Conservation (phyloP, 2,113 vertebrate genomes). For the Lepisosteus oculatus region DNA sequence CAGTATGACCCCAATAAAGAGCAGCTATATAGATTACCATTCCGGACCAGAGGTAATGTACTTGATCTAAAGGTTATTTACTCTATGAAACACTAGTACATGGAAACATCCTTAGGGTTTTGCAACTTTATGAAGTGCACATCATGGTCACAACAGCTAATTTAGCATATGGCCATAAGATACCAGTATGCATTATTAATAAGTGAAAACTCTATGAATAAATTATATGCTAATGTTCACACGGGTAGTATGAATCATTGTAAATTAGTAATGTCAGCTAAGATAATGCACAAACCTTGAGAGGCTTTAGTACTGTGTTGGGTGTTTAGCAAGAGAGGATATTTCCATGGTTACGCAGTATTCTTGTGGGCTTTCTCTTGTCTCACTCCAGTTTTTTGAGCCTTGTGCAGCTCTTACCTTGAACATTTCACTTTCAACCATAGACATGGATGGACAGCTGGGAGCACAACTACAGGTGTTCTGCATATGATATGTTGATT, state of each 20-base stretch:
- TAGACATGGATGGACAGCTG: too few relatives aligned
- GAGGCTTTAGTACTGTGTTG: not conserved
- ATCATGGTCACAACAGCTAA: not conserved
- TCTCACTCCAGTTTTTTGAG: not conserved
- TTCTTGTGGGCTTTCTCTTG: not conserved
- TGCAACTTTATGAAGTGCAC: not conserved
- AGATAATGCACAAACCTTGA: conserved; percentile 25
- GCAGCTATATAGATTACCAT: not conserved
- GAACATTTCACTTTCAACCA: too few relatives aligned
- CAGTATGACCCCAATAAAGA: not conserved
- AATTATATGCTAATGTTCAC: conserved; percentile 34
- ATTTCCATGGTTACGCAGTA: conserved; percentile 20
- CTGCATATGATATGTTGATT: too few relatives aligned
- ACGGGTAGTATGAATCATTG: conserved; percentile 44
- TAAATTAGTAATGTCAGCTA: conserved; percentile 27
- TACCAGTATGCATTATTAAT: conserved; percentile 29
- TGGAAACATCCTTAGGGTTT: not conserved
- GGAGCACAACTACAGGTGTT: too few relatives aligned
- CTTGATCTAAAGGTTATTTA: not conserved
- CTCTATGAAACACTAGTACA: not conserved
- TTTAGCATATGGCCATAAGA: conserved; percentile 10
- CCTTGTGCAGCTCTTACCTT: too few relatives aligned
- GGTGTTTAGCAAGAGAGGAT: not conserved
- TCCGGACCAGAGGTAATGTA: not conserved
- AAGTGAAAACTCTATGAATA: conserved; percentile 39